A percentile compares a stretch with the other conserved stretches of the same genome.
Evolutionary conservation across 2,113 vertebrate genomes (phyloP).

Genomic region (Tonatia bakeri): DNA sequence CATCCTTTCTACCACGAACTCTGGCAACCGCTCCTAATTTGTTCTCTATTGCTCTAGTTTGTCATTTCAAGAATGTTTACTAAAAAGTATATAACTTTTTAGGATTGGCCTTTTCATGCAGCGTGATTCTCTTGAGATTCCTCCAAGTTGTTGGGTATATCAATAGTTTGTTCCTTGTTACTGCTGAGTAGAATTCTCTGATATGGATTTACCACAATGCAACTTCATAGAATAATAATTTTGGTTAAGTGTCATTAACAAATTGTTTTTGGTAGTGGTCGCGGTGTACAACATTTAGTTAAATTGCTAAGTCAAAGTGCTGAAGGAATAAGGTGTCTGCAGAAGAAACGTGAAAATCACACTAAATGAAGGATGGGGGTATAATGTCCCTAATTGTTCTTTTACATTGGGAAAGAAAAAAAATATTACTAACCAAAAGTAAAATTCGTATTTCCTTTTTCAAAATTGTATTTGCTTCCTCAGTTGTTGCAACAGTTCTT

Average conservation of each 20-base stretch:
- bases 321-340: background rate
- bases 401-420: background rate
- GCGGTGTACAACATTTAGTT: background rate
- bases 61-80: background rate
- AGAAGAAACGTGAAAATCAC: constrained; percentile 35
- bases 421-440: constrained; percentile 10
- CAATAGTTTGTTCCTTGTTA: background rate
- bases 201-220: background rate
- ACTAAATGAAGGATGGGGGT: background rate
- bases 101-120: background rate
- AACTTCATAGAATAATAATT: background rate
- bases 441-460: constrained; percentile 11
- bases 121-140: background rate
- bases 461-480: background rate
- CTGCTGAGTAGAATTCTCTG: background rate
- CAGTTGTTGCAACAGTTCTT: background rate
- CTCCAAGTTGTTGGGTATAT: background rate
- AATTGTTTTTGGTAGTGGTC: background rate
- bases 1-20: background rate
- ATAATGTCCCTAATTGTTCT: background rate
- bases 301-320: background rate
- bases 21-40: background rate
- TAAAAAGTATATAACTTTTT: background rate
- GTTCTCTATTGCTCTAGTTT: background rate
- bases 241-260: background rate